Conservation (phyloP, 2,888 invertebrate species). For the Harpalus rufipes region DNA sequence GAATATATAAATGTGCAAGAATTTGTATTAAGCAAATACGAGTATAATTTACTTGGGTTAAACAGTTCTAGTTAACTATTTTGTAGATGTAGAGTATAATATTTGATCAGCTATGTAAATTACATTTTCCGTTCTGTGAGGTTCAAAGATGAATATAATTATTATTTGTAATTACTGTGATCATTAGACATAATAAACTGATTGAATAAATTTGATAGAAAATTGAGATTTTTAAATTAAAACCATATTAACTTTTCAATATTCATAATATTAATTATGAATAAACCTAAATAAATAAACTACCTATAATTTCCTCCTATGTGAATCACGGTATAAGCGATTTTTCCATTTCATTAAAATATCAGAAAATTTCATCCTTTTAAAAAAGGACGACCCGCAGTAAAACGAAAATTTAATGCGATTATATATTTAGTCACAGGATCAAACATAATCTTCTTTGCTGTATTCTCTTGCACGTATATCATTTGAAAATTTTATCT, state of each 20-base stretch:
- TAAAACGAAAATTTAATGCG: conserved; percentile 42
- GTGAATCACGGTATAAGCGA: neutral
- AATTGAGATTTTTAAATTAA: too few relatives aligned
- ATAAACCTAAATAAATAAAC: too few relatives aligned
- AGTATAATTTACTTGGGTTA: neutral
- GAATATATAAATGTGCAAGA: neutral
- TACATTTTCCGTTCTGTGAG: conserved; percentile 15
- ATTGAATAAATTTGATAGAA: neutral
- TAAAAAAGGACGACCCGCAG: conserved; percentile 1
- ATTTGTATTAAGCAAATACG: neutral
- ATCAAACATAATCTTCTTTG: conserved; percentile 45
- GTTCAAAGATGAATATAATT: conserved; percentile 34
- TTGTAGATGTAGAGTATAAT: conserved; percentile 32
- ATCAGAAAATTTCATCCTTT: conserved; percentile 20
- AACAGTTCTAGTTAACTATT: conserved; percentile 3
- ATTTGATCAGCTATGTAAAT: conserved; percentile 57
- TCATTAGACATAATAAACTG: neutral
- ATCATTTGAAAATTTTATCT: conserved; percentile 5
- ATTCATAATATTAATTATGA: too few relatives aligned
- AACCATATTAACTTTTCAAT: too few relatives aligned
- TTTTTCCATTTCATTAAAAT: conserved; percentile 27
- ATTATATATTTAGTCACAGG: conserved; percentile 41
- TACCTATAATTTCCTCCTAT: neutral
- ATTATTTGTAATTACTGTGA: conserved; percentile 4
- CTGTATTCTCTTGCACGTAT: conserved; percentile 17